These are phyloP conservation scores for Psilopsiagon aurifrons DNA, from an alignment of 2,113 vertebrate species.

Conservation along the genomic window DNA sequence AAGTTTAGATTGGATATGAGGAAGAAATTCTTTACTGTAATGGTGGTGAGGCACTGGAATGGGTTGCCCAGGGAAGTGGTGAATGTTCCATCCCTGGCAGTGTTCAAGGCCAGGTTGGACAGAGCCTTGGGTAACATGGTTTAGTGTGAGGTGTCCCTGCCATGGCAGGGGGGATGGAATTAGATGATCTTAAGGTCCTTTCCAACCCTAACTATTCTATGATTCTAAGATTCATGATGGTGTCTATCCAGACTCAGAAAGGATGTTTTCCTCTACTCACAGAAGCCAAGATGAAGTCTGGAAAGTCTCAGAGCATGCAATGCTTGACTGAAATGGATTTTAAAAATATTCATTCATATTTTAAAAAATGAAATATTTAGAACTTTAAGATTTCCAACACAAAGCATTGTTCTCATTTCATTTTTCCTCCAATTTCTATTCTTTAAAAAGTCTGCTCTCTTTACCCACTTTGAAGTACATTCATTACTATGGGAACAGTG, in stretches of 20 bases:
- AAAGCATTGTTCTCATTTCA: not conserved
- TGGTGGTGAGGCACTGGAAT: too few relatives aligned
- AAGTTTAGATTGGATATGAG: too few relatives aligned
- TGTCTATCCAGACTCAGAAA: not conserved
- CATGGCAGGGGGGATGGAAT: too few relatives aligned
- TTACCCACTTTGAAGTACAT: not conserved
- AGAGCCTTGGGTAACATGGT: too few relatives aligned
- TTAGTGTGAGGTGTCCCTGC: too few relatives aligned
- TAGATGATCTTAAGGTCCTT: too few relatives aligned
- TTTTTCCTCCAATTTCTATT: not conserved
- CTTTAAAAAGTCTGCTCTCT: not conserved
- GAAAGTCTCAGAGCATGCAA: not conserved
- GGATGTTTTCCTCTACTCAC: not conserved
- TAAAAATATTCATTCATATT: not conserved
- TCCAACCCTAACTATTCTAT: too few relatives aligned
- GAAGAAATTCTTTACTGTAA: too few relatives aligned
- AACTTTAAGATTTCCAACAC: not conserved
- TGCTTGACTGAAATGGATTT: not conserved
- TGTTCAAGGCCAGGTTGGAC: too few relatives aligned
- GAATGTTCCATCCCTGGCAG: too few relatives aligned
- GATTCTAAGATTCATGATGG: not conserved
- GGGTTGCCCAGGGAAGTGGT: too few relatives aligned
- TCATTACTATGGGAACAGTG: not conserved
- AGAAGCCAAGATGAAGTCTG: not conserved
- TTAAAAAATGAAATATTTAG: not conserved